phyloP scores from a whole-genome alignment of 2,797 vertebrate species.

The Gallinago nigripennis region DNA sequence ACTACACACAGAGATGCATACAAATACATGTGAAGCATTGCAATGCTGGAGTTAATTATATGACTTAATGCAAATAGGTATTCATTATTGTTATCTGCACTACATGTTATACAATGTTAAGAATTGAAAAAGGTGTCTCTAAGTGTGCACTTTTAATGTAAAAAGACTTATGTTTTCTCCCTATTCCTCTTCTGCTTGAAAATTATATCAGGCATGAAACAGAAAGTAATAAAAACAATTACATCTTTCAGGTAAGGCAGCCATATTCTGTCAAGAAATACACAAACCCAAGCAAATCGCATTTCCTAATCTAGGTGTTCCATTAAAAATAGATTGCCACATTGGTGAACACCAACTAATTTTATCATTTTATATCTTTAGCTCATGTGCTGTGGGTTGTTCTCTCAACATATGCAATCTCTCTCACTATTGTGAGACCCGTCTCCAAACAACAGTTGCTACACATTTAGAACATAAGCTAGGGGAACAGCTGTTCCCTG shows the following conservation, averaged over 20 bases:
- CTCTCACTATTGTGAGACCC: neutral
- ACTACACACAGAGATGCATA: neutral
- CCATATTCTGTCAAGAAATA: slow-evolving; percentile 36
- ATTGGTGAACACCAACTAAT: slow-evolving; percentile 47
- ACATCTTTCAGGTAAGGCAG: slow-evolving; percentile 12
- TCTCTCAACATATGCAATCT: neutral
- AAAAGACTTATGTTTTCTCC: slow-evolving; percentile 19
- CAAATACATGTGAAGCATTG: neutral
- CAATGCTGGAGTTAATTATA: neutral
- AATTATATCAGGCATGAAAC: slow-evolving; percentile 35
- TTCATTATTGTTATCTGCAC: neutral
- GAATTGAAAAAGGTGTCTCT: neutral
- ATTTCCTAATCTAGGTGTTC: slow-evolving; percentile 24
- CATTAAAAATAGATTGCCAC: slow-evolving; percentile 49
- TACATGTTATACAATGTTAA: fast-evolving
- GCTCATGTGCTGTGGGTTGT: neutral
- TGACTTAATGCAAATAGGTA: neutral
- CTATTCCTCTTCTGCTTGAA: slow-evolving; percentile 24
- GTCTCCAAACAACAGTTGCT: neutral
- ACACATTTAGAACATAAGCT: neutral
- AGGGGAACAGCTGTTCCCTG: neutral
- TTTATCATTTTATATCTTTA: neutral
- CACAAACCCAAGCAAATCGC: slow-evolving; percentile 42
- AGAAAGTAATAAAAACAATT: slow-evolving; percentile 42
- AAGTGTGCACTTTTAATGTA: neutral